Evolutionary conservation across 2,113 vertebrate species (phyloP).

Genomic region (Sigmodon hispidus): DNA sequence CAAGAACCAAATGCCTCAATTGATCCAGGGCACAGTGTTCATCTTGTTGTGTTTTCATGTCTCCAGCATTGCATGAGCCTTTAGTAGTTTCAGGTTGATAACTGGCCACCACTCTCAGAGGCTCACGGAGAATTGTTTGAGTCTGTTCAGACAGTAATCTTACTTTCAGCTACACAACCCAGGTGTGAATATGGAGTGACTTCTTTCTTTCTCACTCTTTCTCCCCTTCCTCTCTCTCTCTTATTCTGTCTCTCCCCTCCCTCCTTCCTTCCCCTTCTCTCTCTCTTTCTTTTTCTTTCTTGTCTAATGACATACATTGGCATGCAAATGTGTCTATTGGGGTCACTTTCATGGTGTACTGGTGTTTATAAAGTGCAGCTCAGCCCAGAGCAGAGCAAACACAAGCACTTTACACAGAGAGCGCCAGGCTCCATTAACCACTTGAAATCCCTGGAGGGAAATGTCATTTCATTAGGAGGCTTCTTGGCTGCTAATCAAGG

Average conservation of each 20-base stretch:
- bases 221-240: neutral
- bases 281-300: too few species aligned
- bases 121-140: neutral
- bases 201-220: too few species aligned
- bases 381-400: neutral
- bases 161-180: neutral
- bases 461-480: conserved; percentile 69
- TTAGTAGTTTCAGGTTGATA: neutral
- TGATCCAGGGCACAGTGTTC: neutral
- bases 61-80: neutral
- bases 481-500: conserved; percentile 69
- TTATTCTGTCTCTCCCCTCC: too few species aligned
- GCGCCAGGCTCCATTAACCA: conserved; percentile 58
- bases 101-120: neutral
- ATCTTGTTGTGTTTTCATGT: neutral
- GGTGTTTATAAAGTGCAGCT: neutral
- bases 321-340: neutral
- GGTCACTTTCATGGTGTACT: neutral
- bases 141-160: neutral
- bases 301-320: neutral
- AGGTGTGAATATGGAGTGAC: neutral
- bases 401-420: conserved; percentile 41
- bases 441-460: conserved; percentile 63
- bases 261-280: too few species aligned
- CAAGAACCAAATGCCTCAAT: neutral